phyloP scores from a whole-genome alignment of 2,797 vertebrate genomes.

The Pelochelys cantorii region DNA sequence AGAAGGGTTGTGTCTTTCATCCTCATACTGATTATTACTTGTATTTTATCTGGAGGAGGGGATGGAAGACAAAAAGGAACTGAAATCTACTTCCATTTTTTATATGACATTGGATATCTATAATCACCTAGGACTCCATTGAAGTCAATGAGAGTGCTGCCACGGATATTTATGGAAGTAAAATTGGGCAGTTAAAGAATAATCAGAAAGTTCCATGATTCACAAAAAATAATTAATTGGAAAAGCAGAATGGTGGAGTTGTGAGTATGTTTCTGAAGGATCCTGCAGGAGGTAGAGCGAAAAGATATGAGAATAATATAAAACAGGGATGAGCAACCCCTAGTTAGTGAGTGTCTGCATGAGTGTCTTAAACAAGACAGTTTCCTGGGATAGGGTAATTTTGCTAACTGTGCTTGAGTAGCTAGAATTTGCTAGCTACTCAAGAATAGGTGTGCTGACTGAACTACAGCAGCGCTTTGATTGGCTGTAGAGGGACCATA shows the following conservation, averaged over 20 bases:
- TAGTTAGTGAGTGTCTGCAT: no score
- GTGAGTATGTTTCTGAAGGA: neutral
- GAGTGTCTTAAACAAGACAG: no score
- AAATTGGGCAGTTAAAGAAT: neutral
- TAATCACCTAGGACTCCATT: neutral
- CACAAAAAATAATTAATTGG: neutral
- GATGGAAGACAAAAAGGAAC: rapidly evolving
- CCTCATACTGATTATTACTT: neutral
- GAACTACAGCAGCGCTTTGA: no score
- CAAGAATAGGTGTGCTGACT: no score
- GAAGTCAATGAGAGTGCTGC: neutral
- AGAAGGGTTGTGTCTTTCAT: neutral
- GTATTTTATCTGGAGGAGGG: neutral
- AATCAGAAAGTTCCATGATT: neutral
- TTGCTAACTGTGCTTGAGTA: no score
- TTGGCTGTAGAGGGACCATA: no score
- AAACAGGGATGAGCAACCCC: no score
- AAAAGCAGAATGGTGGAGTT: neutral
- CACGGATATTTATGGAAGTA: neutral
- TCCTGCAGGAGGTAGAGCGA: neutral
- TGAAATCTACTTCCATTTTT: neutral
- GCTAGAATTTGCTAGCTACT: no score
- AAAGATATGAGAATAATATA: neutral
- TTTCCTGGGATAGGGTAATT: no score
- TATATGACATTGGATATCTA: neutral